These are phyloP conservation scores for Cliona cf. orientalis DNA, from an alignment of 37 sponge, comb jelly and placozoan genomes.

Conservation along the genomic window DNA sequence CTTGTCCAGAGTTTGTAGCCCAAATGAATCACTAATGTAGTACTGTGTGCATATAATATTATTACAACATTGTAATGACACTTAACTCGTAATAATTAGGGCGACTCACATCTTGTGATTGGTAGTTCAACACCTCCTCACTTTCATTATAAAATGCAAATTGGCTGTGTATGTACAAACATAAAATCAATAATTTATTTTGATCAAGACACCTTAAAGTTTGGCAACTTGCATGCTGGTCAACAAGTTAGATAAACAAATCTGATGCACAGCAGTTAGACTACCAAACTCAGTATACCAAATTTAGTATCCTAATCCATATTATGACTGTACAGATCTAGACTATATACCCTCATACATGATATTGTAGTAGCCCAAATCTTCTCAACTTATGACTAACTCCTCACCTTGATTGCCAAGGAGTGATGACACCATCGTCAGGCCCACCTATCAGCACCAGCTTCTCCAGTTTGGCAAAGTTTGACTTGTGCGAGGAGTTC, in stretches of 20 bases:
- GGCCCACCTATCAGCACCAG: constrained; percentile 90
- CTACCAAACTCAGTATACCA: too few relatives aligned
- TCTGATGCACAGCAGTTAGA: too few relatives aligned
- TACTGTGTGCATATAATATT: constrained; percentile 36
- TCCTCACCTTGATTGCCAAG: constrained; percentile 94
- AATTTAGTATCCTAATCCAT: too few relatives aligned
- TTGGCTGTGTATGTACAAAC: constrained; percentile 33
- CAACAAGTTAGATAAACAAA: too few relatives aligned
- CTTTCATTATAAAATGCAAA: constrained; percentile 86
- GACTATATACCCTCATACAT: too few relatives aligned
- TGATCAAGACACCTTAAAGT: too few relatives aligned
- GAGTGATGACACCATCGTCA: constrained; percentile 96
- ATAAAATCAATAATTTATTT: too few relatives aligned
- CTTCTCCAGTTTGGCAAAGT: constrained; percentile 69
- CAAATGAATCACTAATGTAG: constrained; percentile 71
- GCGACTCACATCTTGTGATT: constrained; percentile 35
- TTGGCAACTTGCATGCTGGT: too few relatives aligned
- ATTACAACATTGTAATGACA: not conserved
- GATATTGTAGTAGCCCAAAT: too few relatives aligned
- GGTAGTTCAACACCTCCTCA: not conserved
- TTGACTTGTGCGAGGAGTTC: constrained; percentile 44
- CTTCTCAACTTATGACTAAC: too few relatives aligned
- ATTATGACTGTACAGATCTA: too few relatives aligned
- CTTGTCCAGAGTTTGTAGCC: constrained; percentile 65
- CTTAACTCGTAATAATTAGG: not conserved